Evolutionary conservation across 2,888 invertebrate genomes (phyloP), one percentile per base, ranked within the genome.

Genomic region (Pseudoips prasinana): DNA sequence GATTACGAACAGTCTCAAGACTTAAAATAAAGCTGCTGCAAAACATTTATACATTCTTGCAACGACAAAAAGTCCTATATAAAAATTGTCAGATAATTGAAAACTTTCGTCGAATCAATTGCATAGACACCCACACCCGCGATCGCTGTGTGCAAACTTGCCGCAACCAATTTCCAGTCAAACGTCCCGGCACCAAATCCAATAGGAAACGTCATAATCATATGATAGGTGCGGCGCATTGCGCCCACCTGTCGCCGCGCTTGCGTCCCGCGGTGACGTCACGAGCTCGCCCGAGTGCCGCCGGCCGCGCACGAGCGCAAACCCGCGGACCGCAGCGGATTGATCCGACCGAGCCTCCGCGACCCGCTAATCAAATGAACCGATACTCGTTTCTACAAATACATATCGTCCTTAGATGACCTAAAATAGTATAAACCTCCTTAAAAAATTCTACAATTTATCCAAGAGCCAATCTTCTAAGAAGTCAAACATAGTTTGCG

Each of bases 231-330:
- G 73, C 80, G 76, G 84, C 87, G 88, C 88, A 86, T 64, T 86
- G 87, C 85, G 84, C 79, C 82, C 87, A 87, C 88, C 88, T 88
- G 87, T 85, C 86, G 82, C 62, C 83, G 84, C 87, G 88, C 85
- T 66, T 86, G 87, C 88, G 87, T 81, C 80, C 73, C 76, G 68
- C 64, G 55, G 33, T 86, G 86, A 85, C 87, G 87, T 85, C 87
- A 86, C 68, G 46, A 48, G 48, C 46, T 48, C 47, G 7, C 57
- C 71, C 77, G 78, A 74, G 39, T 46, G 17, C 29, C 43, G 30
- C 61, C 74, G 75, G 62, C 46, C 42, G 36, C 46, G 39, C 50
- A 57, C 68, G 67, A 63, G 23, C 54, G 35, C 40, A n/a, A 51
- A 56, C 64, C 59, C 58, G 62, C 65, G 62, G 64, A 60, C 69